Base-by-base conservation (phyloP, 2,113 vertebrate species). In the Myiozetetes cayanensis region DNA sequence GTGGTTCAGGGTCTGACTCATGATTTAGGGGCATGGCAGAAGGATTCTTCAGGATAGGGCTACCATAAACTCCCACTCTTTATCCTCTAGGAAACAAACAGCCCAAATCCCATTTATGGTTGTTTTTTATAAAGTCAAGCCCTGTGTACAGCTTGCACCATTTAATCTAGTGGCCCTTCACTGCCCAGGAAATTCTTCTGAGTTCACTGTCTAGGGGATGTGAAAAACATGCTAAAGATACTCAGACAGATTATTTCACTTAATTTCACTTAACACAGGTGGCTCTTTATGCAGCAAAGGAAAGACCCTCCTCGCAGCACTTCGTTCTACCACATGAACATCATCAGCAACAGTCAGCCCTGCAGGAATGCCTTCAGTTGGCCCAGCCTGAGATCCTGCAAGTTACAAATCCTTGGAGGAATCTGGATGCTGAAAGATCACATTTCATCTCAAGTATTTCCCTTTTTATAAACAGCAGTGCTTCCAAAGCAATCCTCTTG, bases 371-470 rank as follows among this genome's bases (percentile, higher is more conserved):
- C 71, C 74, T 80, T 71, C 44, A 56, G 67, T 56, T 93, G 85
- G 94, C 93, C 72, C 68, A 88, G 41, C 84, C 18, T 1, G 1
- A 68, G 83, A 86, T 93, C 83, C 68, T 93, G 79, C 70, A 75
- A 93, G 73, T 78, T 90, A 90, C 73, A 94, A 94, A 96, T 86
- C 90, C 94, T 92, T 72, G 68, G 83, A 95, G 94, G 92, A 90
- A 95, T 96, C 83, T 95, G 76, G 47, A 93, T 83, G 72, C 82
- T 81, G 90, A 92, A 93, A 94, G 94, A 90, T 96, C 93, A 88
- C 83, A 71, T 96, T 97, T 96, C 85, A 96, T 77, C 83, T 82
- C 70, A 93, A 94, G 92, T 52, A 94, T 96, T 95, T 91, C 88
- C 88, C 44, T 80, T 88, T 86, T 78, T 30, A 90, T 94, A 95